Evolutionary conservation across 2,113 vertebrate species (phyloP).

Genomic region (Xenopus borealis): DNA sequence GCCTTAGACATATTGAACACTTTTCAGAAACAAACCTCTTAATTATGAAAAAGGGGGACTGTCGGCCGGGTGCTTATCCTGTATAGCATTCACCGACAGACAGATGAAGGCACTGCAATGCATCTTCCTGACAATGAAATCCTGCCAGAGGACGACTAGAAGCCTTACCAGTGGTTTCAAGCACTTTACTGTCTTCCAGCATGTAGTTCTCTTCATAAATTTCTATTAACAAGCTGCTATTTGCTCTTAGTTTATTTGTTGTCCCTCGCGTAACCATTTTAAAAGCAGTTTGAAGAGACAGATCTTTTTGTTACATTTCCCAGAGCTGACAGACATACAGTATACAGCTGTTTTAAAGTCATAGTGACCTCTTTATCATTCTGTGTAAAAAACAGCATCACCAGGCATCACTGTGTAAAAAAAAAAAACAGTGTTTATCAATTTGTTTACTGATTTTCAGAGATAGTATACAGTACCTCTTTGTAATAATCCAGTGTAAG

Average conservation of each 20-base stretch:
- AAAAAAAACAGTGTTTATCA: too few relatives aligned
- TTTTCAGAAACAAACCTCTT: constrained; percentile 7
- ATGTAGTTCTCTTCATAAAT: constrained; percentile 39
- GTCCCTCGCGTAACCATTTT: constrained; percentile 28
- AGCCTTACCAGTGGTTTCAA: constrained; percentile 36
- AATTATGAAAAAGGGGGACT: constrained; percentile 37
- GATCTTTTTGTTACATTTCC: constrained; percentile 19
- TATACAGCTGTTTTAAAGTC: not conserved
- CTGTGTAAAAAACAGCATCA: too few relatives aligned
- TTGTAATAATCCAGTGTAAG: too few relatives aligned
- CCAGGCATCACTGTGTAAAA: too few relatives aligned
- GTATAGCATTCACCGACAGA: constrained; percentile 36
- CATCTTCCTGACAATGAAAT: constrained; percentile 44
- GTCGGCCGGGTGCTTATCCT: constrained; percentile 39
- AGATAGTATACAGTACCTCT: too few relatives aligned
- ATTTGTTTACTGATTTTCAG: too few relatives aligned
- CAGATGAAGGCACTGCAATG: constrained; percentile 40
- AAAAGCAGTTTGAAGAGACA: constrained; percentile 40
- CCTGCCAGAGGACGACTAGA: constrained; percentile 16
- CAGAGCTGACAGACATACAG: not conserved
- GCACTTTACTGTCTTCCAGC: constrained; percentile 43
- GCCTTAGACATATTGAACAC: too few relatives aligned
- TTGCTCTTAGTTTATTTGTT: constrained; percentile 40
- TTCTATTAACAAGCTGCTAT: constrained; percentile 41
- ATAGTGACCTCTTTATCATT: too few relatives aligned